phyloP scores from a whole-genome alignment of 1,140 invertebrate species.

The Drosophila pruinosa region DNA sequence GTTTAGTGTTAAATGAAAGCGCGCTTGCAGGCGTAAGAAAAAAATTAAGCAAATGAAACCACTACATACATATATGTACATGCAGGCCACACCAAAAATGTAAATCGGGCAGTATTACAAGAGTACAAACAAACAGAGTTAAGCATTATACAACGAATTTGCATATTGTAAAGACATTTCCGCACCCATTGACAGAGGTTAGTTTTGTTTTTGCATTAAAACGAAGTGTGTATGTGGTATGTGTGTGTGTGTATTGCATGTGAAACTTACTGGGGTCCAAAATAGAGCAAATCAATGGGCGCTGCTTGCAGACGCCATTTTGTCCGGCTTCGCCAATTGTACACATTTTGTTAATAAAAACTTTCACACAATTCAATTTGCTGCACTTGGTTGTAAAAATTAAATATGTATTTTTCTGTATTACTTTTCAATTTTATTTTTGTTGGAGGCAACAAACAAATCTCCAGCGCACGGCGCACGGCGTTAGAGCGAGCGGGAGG shows the following conservation, averaged over 20 bases:
- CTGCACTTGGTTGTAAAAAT: constrained; percentile 17
- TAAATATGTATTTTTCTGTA: constrained; percentile 28
- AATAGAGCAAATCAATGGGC: constrained; percentile 79
- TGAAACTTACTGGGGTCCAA: constrained; percentile 81
- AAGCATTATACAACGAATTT: constrained; percentile 51
- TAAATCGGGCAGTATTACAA: background rate
- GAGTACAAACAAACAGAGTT: background rate
- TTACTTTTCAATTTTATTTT: constrained; percentile 37
- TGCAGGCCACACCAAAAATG: background rate
- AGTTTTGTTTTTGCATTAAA: constrained; percentile 59
- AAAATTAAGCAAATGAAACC: background rate
- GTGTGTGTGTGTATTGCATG: constrained; percentile 19
- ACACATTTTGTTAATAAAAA: constrained; percentile 52
- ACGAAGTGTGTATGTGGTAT: background rate
- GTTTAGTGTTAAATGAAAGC: constrained; percentile 6
- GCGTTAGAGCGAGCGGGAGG: constrained; percentile 24
- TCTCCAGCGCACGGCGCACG: constrained; percentile 48
- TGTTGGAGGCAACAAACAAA: constrained; percentile 26
- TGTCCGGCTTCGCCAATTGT: constrained; percentile 67
- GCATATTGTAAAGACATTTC: constrained; percentile 20
- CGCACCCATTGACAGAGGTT: constrained; percentile 61
- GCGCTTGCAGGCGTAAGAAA: background rate
- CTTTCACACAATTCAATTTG: constrained; percentile 13
- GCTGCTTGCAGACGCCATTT: constrained; percentile 78
- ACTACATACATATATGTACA: constrained; percentile 15